Base-by-base conservation (phyloP, 2,113 vertebrate genomes). In the Elachura formosa region DNA sequence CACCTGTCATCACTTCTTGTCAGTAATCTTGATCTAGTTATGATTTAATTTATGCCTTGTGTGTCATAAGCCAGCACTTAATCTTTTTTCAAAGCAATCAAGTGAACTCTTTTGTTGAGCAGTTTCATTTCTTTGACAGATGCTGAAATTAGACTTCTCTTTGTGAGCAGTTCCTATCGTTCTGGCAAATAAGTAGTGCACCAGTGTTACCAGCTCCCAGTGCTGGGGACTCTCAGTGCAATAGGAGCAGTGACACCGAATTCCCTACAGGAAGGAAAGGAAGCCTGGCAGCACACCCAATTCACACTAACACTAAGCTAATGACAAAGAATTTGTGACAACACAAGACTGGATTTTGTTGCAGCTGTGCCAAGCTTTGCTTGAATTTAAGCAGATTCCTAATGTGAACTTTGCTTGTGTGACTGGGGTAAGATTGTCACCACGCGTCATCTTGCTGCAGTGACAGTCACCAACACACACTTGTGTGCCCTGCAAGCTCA, bases 1-100 rank as follows among this genome's bases (percentile, higher is more conserved):
- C 96, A 97, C 94, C 98, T 98, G 97, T 97, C 98, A 97, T 96
- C 98, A 78, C 93, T 88, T 89, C 93, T 97, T 96, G 94, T 97
- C 97, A 97, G 90, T 75, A n/a, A 96, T 72, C 81, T 83, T 45
- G 36, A 91, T 96, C 68, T 90, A 36, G 83, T 81, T 80, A 91
- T 59, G 86, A 96, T 97, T 97, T 97, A 97, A 98, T 97, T 98
- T 97, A 97, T 96, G 97, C 96, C 85, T 96, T 4, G 33, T 25
- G 78, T 97, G 95, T 96, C 94, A 85, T 43, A 89, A 96, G 71
- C 71, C 94, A 75, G 91, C 84, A 19, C 87, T 92, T 94, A 52
- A 36, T 83, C 94, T 81, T 63, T 62, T 93, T 93, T 87, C 95
- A 90, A 62, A 94, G 95, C 94, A 94, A 89, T 95, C 97, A 90